Conservation (phyloP, 2,113 vertebrate genomes). For the Neopipo cinnamomea region DNA sequence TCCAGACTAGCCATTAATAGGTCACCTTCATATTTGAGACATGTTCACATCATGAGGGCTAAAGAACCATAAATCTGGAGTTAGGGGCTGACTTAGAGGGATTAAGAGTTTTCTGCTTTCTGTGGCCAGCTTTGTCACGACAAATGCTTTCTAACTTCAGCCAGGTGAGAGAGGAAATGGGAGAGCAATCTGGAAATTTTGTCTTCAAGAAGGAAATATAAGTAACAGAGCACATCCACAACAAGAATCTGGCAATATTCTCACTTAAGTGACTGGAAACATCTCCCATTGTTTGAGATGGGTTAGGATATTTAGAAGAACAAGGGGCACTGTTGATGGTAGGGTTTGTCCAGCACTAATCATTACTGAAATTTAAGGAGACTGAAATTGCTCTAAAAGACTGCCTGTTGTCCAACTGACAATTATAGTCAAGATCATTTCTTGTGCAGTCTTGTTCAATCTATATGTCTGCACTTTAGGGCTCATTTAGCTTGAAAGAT, state of each 20-base stretch:
- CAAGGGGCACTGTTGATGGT: not conserved
- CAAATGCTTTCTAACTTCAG: not conserved
- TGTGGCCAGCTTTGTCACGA: not conserved
- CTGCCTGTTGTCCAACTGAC: not conserved
- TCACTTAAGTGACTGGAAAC: not conserved
- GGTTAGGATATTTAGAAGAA: not conserved
- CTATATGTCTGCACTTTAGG: not conserved
- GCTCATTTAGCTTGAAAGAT: not conserved
- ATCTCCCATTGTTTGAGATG: not conserved
- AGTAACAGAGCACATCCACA: not conserved
- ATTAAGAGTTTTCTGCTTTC: not conserved
- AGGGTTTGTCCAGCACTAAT: not conserved
- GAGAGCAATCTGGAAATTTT: not conserved
- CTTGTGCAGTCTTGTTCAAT: not conserved
- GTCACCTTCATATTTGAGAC: not conserved
- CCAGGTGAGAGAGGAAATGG: not conserved
- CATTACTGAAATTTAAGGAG: not conserved
- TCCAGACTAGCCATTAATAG: not conserved
- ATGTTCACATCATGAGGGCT: not conserved
- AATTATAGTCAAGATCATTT: not conserved
- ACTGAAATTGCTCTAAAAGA: constrained; percentile 4
- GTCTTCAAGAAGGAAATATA: not conserved
- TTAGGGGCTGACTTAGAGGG: not conserved
- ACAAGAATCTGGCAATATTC: not conserved
- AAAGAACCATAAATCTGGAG: not conserved